These are phyloP conservation scores for Chrysomallon squamiferum DNA, from an alignment of 1,140 invertebrate species.

Conservation along the genomic window DNA sequence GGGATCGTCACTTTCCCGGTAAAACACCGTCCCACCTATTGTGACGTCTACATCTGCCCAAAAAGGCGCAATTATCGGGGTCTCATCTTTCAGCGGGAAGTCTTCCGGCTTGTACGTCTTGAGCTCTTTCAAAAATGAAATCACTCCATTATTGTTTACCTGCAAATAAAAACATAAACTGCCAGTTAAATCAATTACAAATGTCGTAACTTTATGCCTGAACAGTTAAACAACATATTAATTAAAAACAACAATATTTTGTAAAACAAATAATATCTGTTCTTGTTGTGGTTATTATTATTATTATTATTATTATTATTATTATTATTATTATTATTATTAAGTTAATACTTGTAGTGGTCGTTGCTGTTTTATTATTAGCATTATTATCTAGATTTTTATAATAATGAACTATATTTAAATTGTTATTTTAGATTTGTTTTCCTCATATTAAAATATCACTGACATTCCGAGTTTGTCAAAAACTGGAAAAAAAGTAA, in stretches of 20 bases:
- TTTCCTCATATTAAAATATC: no score
- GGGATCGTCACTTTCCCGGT: conserved; percentile 19
- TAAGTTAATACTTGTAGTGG: no score
- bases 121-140: conserved; percentile 39
- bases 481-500: no score
- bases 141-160: conserved; percentile 51
- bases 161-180: conserved; percentile 15
- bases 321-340: no score
- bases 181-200: not conserved
- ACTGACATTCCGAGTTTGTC: no score
- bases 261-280: no score
- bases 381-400: no score
- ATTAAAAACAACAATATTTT: not conserved
- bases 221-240: not conserved
- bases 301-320: no score
- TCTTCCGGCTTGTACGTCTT: conserved; percentile 33
- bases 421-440: no score
- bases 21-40: conserved; percentile 32
- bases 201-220: not conserved
- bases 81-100: conserved; percentile 34
- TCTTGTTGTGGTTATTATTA: no score
- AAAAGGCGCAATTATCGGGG: conserved; percentile 37
- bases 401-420: no score
- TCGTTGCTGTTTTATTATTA: no score
- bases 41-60: conserved; percentile 46